A percentile compares a stretch with the other conserved stretches of the same genome.
Conservation (phyloP, 2,888 invertebrate species). For the Melinaea menophilus region DNA sequence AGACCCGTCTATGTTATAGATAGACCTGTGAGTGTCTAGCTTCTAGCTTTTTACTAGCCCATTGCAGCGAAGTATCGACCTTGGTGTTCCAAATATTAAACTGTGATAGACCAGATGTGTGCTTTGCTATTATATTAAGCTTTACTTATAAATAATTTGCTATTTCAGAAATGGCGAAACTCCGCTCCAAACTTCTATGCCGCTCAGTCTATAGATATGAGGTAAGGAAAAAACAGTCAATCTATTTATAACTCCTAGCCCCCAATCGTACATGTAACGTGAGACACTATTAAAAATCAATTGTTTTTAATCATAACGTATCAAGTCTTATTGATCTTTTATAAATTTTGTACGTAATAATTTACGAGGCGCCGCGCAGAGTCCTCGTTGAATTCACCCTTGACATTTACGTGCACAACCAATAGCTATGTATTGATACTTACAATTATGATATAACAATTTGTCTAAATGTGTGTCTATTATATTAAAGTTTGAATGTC, state of each 20-base stretch:
- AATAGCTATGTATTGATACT: constrained; percentile 13
- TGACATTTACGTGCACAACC: constrained; percentile 47
- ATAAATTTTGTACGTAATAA: constrained; percentile 44
- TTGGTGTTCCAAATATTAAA: constrained; percentile 8
- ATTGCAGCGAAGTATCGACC: background rate
- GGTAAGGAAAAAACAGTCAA: constrained; percentile 45
- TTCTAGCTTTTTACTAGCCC: constrained; percentile 38
- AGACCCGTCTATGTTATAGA: constrained; percentile 69
- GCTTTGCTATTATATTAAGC: background rate
- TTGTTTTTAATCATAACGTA: constrained; percentile 57
- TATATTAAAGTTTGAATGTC: constrained; percentile 9
- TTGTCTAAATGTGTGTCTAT: background rate
- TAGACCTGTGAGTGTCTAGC: constrained; percentile 63
- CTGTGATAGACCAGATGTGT: background rate
- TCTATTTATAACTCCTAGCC: background rate
- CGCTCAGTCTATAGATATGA: constrained; percentile 65
- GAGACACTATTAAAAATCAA: constrained; percentile 46
- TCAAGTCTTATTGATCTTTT: constrained; percentile 68
- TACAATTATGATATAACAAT: background rate
- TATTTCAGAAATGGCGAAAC: constrained; percentile 74
- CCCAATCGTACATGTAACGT: constrained; percentile 23
- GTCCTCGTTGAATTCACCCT: constrained; percentile 52
- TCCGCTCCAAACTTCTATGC: constrained; percentile 71
- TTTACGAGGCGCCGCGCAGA: constrained; percentile 48
- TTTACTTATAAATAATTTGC: constrained; percentile 12